phyloP scores from a whole-genome alignment of 1,140 invertebrate genomes.

The Cheumatopsyche charites region DNA sequence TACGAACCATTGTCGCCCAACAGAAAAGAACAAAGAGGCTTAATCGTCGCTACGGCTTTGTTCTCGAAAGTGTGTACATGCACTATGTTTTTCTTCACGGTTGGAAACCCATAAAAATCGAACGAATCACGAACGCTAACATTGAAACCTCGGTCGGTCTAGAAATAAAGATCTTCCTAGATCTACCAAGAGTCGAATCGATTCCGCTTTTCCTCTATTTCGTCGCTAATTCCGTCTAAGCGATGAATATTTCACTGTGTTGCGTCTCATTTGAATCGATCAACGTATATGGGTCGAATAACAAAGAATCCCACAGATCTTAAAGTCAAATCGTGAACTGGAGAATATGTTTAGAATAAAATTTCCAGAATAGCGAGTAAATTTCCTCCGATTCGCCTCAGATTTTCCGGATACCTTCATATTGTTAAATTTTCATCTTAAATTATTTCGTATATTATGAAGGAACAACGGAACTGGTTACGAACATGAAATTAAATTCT shows the following conservation, averaged over 20 bases:
- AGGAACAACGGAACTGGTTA: background rate
- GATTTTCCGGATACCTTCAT: too few relatives aligned
- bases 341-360: conserved; percentile 22
- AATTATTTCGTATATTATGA: background rate
- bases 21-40: conserved; percentile 23
- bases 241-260: conserved; percentile 1
- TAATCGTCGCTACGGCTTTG: conserved; percentile 4
- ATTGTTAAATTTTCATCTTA: background rate
- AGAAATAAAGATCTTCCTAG: too few relatives aligned
- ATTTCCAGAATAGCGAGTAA: background rate
- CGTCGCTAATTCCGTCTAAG: background rate
- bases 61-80: background rate
- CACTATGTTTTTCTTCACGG: conserved; percentile 26
- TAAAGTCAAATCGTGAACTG: conserved; percentile 13
- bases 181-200: too few relatives aligned
- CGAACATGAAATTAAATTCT: background rate
- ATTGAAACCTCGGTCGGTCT: background rate
- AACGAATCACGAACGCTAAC: background rate
- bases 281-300: conserved; percentile 29
- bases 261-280: conserved; percentile 9
- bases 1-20: conserved; percentile 14
- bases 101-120: conserved; percentile 1
- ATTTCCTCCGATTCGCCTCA: too few relatives aligned
- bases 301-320: conserved; percentile 27
- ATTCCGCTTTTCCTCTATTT: background rate